Percentiles rank a stretch among this genome's conserved stretches.
phyloP scores from a whole-genome alignment of 1,140 invertebrate genomes.

The Hylyphantes graminicola region DNA sequence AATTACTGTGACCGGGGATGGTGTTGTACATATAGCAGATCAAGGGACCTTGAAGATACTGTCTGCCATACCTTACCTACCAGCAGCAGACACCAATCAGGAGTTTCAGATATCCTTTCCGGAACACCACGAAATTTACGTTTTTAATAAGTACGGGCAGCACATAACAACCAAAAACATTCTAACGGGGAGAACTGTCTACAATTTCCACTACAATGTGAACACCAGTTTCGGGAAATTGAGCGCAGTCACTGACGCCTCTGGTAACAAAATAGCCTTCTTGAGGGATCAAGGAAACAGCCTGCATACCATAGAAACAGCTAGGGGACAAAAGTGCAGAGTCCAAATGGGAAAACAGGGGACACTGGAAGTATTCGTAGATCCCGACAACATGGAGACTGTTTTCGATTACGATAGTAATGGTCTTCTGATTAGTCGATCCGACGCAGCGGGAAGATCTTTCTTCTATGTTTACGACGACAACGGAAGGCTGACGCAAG shows the following conservation, averaged over 20 bases:
- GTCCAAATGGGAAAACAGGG: slow-evolving; percentile 77
- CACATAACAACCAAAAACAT: slow-evolving; percentile 93
- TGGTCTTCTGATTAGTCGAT: slow-evolving; percentile 77
- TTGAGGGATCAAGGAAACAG: slow-evolving; percentile 88
- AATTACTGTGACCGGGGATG: slow-evolving; percentile 91
- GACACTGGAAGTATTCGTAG: slow-evolving; percentile 88
- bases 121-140: slow-evolving; percentile 94
- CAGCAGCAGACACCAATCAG: slow-evolving; percentile 74
- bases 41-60: slow-evolving; percentile 85
- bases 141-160: slow-evolving; percentile 96
- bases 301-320: slow-evolving; percentile 94
- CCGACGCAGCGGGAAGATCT: slow-evolving; percentile 89
- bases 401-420: slow-evolving; percentile 93
- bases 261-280: slow-evolving; percentile 89
- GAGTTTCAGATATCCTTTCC: slow-evolving; percentile 96
- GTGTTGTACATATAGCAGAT: slow-evolving; percentile 93
- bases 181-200: slow-evolving; percentile 89
- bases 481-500: slow-evolving; percentile 88
- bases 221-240: slow-evolving; percentile 96
- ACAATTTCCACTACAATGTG: slow-evolving; percentile 94
- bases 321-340: slow-evolving; percentile 91
- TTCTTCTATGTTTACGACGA: slow-evolving; percentile 96
- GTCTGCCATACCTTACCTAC: slow-evolving; percentile 91
- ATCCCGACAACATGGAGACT: slow-evolving; percentile 90
- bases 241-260: slow-evolving; percentile 89